These are phyloP conservation scores for Dryoscopus gambensis DNA, from an alignment of 2,113 vertebrate species.

Conservation along the genomic window DNA sequence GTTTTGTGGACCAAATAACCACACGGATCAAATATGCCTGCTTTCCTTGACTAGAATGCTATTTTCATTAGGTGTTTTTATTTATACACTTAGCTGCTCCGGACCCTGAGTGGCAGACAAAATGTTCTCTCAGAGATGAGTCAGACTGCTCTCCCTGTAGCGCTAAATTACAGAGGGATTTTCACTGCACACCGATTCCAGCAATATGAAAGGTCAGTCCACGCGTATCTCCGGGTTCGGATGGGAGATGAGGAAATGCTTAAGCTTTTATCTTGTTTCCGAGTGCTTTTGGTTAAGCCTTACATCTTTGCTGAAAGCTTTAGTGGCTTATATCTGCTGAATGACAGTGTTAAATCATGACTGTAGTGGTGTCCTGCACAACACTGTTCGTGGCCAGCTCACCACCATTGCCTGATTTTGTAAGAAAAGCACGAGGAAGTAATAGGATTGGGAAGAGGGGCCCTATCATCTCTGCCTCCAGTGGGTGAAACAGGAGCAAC, in stretches of 20 bases:
- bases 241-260: slow-evolving; percentile 30
- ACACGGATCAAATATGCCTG: background rate
- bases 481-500: background rate
- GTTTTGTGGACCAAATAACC: background rate
- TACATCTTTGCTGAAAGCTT: slow-evolving; percentile 55
- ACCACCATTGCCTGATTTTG: background rate
- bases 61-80: background rate
- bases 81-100: background rate
- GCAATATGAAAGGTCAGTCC: slow-evolving; percentile 61
- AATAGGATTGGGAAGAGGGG: slow-evolving; percentile 15
- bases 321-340: slow-evolving; percentile 47
- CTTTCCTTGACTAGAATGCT: background rate
- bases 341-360: slow-evolving; percentile 41
- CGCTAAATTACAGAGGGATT: slow-evolving; percentile 58
- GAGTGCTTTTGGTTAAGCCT: slow-evolving; percentile 64
- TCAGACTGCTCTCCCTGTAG: slow-evolving; percentile 8
- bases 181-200: slow-evolving; percentile 27
- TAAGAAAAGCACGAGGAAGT: background rate
- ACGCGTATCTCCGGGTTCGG: slow-evolving; percentile 6
- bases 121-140: slow-evolving; percentile 32
- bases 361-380: background rate
- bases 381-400: background rate
- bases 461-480: background rate
- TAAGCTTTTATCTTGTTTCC: slow-evolving; percentile 69
- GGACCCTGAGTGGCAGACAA: background rate